A percentile compares a stretch with the other conserved stretches of the same genome.
phyloP scores from a whole-genome alignment of 2,113 vertebrate species.

The Istiophorus platypterus region DNA sequence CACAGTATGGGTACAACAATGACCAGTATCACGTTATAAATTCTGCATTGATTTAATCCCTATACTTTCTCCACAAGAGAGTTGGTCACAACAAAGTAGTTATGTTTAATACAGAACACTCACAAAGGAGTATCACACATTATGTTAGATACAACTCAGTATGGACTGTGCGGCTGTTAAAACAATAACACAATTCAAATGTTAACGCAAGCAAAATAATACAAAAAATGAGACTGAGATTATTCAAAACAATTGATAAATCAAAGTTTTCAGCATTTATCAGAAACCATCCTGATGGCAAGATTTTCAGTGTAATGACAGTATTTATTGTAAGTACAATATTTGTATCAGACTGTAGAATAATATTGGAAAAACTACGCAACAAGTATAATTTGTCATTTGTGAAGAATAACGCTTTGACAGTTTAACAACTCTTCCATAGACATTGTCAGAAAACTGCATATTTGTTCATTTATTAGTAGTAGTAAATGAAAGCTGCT shows the following conservation, averaged over 20 bases:
- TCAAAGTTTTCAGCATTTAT: background rate
- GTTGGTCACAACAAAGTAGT: background rate
- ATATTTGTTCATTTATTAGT: background rate
- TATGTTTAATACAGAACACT: background rate
- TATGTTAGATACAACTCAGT: background rate
- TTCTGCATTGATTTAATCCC: constrained; percentile 18
- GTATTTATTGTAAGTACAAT: background rate
- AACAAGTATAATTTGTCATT: background rate
- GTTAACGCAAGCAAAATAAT: background rate
- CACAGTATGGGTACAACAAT: background rate
- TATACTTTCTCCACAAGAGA: background rate
- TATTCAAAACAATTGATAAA: background rate
- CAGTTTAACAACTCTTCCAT: background rate
- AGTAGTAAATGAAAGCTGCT: background rate
- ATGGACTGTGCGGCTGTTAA: background rate
- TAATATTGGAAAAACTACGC: background rate
- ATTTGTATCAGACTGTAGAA: background rate
- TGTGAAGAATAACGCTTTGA: background rate
- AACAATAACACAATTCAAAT: background rate
- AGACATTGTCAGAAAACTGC: background rate
- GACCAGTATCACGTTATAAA: background rate
- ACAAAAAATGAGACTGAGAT: background rate
- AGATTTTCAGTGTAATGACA: background rate
- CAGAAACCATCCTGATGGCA: background rate
- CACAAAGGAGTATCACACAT: background rate